Base-by-base conservation (phyloP, 2,113 vertebrate genomes). In the Stercorarius parasiticus region DNA sequence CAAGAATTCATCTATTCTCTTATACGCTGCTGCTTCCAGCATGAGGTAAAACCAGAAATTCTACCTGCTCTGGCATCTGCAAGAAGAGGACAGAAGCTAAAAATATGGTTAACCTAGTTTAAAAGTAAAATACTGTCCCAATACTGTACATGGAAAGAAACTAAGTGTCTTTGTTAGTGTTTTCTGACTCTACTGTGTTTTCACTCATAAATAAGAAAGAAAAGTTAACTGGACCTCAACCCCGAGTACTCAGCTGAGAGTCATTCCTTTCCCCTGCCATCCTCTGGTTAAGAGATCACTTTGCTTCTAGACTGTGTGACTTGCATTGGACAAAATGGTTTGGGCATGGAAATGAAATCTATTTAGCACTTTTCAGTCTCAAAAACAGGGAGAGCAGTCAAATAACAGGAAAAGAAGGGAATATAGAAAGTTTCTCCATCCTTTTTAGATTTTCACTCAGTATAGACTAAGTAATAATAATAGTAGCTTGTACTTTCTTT, bases 1-100 rank as follows among this genome's bases (percentile, higher is more conserved):
- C 30, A 90, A 88, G 82, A 94, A 95, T 80, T 94, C 80, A 82
- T 83, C 78, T 84, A 5, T 62, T 87, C 73, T 86, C 43, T 91
- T 70, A 73, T 11, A 82, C 12, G 43, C 56, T 72, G 81, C 90
- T 95, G 93, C 49, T 95, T 93, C 77, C 86, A 93, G 50, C 8
- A 42, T 0, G 19, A 97, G 42, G 83, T 86, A 74, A 86, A 90
- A 86, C 20, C 64, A 85, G 81, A 96, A 95, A 80, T 38, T 59
- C 69, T 90, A 55, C 69, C 67, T 92, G 69, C 59, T 78, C 93
- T 55, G n/a, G 52, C 25, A 91, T 66, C 78, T 16, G 14, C 77
- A 79, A 85, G 79, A 52, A 87, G 66, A 95, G 40, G 40, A 71
- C 45, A 88, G 55, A 85, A 56, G 62, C 56, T 94, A 94, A 95